phyloP scores from a whole-genome alignment of 2,888 invertebrate species.

The Clitarchus hookeri region DNA sequence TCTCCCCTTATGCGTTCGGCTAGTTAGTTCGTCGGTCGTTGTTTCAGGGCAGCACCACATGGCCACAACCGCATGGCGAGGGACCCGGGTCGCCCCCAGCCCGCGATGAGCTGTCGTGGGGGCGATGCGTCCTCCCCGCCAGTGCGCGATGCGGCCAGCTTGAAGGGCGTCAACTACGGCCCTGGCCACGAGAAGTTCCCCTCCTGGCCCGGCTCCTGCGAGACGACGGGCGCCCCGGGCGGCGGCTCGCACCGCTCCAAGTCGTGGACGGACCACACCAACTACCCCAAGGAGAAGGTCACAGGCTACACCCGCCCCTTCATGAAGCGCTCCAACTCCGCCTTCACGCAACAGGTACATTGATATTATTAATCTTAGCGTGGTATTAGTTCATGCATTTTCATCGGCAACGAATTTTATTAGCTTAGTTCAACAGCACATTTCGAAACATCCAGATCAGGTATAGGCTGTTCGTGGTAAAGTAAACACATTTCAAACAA shows the following conservation, averaged over 20 bases:
- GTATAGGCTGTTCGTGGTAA: too few relatives aligned
- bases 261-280: conserved; percentile 73
- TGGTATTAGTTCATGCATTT: too few relatives aligned
- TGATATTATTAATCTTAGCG: too few relatives aligned
- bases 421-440: too few relatives aligned
- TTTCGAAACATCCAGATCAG: too few relatives aligned
- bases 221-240: conserved; percentile 56
- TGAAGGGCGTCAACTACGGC: conserved; percentile 68
- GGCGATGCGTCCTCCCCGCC: conserved; percentile 53
- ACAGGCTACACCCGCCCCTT: conserved; percentile 66
- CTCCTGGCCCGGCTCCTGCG: conserved; percentile 71
- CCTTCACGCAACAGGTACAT: conserved; percentile 63
- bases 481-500: too few relatives aligned
- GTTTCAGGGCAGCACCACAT: neutral
- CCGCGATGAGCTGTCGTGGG: neutral
- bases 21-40: neutral
- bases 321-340: conserved; percentile 64
- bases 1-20: too few relatives aligned
- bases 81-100: neutral
- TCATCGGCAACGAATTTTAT: too few relatives aligned
- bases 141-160: conserved; percentile 68
- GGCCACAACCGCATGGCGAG: neutral
- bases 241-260: conserved; percentile 68
- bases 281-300: conserved; percentile 70
- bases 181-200: conserved; percentile 76